Evolutionary conservation across 37 sponge, comb jelly and placozoan genomes (phyloP), one percentile per base, ranked within the genome.

Genomic region (Cliona cf. orientalis): DNA sequence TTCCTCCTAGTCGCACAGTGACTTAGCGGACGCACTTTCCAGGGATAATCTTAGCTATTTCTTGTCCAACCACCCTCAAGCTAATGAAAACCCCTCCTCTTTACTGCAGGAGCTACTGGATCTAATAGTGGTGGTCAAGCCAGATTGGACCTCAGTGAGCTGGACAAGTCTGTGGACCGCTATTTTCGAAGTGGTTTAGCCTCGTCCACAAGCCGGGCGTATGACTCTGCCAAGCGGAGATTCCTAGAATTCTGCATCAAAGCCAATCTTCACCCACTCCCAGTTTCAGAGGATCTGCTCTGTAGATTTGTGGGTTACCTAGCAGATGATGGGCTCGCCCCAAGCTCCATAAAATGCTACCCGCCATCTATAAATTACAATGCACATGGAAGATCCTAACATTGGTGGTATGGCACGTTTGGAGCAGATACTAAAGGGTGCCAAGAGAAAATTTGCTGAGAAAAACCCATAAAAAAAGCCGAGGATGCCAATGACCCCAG

Each of bases 11-110:
- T n/a, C n/a, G n/a, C n/a, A n/a, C n/a, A 74, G 56, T 35, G 22
- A 19, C 3, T 33, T 74, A 56, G 84, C 84, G 0, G 84, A 74
- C 66, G 75, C 75, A 3, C 38, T 84, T 5, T 84, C 83, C 0
- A 37, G 82, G 22, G 60, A 81, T 41, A 32, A 4, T 23, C 12
- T 76, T n/a, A 7, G 62, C 33, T 57, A 60, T 21, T 76, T 76
- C 28, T 42, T 76, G n/a, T 76, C 61, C 23, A 57, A 58, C 42
- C 35, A 40, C 41, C 62, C 42, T 6, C 39, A 59, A 58, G 76
- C 76, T 40, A 26, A 37, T 42, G 25, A 28, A 32, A 28, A 7
- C 46, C 79, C 79, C 45, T 44, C 66, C 45, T 46, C 66, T 66
- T 19, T 78, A 6, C 79, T 67, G 29, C 36, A 7, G n/a, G 22